Evolutionary conservation across 1,140 invertebrate species (phyloP).

Genomic region (Phthorimaea operculella): DNA sequence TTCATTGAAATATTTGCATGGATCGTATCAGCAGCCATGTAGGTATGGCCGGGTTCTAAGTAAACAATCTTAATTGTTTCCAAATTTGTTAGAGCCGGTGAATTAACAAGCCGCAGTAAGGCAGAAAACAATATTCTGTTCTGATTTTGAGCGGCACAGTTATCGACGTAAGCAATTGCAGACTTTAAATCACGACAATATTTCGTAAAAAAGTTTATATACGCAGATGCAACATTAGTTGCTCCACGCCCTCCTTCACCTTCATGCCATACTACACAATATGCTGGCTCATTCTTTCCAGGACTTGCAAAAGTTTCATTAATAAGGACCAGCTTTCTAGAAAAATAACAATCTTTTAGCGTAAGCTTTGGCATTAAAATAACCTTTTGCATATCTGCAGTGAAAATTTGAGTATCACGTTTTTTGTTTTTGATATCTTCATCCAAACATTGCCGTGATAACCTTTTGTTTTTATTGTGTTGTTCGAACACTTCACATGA

Average conservation of each 20-base stretch:
- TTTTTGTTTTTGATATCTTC: background rate
- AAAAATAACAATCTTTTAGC: background rate
- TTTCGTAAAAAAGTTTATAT: constrained; percentile 3
- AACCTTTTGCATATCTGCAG: constrained; percentile 21
- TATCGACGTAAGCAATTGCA: background rate
- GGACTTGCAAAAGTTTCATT: constrained; percentile 16
- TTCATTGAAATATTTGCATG: background rate
- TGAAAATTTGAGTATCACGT: constrained; percentile 6
- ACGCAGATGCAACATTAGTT: constrained; percentile 13
- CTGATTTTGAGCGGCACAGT: background rate
- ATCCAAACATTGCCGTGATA: background rate
- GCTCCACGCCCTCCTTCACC: constrained; percentile 19
- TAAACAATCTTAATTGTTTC: constrained; percentile 10
- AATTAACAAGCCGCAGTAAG: background rate
- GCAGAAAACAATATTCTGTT: background rate
- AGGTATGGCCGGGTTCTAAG: constrained; percentile 17
- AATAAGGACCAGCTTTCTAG: constrained; percentile 13
- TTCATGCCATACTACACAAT: constrained; percentile 20
- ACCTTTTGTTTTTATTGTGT: background rate
- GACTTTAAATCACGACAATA: background rate
- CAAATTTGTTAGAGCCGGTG: no score
- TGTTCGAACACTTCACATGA: background rate
- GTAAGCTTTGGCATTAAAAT: constrained; percentile 15
- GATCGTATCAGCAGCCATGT: constrained; percentile 1
- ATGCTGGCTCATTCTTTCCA: constrained; percentile 13